These are phyloP conservation scores for Crotalus tigris DNA, from an alignment of 2,113 vertebrate species.

Conservation along the genomic window DNA sequence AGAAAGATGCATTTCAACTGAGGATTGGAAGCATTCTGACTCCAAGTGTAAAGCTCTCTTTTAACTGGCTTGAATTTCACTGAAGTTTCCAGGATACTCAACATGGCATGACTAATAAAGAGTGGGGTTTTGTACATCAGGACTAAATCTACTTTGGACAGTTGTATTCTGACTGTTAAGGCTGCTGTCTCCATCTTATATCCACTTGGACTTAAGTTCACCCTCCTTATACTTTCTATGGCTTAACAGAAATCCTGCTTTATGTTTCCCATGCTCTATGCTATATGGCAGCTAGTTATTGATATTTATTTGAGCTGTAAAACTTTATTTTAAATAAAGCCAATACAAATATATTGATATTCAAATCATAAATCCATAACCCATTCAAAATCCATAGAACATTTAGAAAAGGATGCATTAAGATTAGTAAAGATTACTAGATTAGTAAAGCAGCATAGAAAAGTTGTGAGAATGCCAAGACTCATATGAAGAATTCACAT, in stretches of 20 bases:
- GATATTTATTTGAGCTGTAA: neutral
- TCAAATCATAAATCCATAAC: neutral
- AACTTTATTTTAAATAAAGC: neutral
- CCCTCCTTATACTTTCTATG: neutral
- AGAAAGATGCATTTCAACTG: neutral
- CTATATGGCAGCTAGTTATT: neutral
- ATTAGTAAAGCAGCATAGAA: neutral
- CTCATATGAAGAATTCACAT: neutral
- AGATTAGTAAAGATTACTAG: neutral
- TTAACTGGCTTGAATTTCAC: too few species aligned
- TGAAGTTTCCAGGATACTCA: too few species aligned
- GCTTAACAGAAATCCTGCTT: neutral
- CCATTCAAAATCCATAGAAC: neutral
- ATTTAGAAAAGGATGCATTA: neutral
- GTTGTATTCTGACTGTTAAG: too few species aligned
- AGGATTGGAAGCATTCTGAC: neutral
- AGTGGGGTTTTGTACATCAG: too few species aligned
- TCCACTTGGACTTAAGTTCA: neutral
- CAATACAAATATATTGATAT: neutral
- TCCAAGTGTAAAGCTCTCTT: neutral
- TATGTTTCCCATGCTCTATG: neutral
- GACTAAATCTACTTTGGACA: too few species aligned
- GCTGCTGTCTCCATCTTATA: neutral
- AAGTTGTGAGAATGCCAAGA: neutral
- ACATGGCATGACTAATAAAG: too few species aligned